Percentiles rank a stretch among this genome's conserved stretches.
Evolutionary conservation across 1,140 invertebrate species (phyloP).

Genomic region (Gonioctena quinquepunctata): DNA sequence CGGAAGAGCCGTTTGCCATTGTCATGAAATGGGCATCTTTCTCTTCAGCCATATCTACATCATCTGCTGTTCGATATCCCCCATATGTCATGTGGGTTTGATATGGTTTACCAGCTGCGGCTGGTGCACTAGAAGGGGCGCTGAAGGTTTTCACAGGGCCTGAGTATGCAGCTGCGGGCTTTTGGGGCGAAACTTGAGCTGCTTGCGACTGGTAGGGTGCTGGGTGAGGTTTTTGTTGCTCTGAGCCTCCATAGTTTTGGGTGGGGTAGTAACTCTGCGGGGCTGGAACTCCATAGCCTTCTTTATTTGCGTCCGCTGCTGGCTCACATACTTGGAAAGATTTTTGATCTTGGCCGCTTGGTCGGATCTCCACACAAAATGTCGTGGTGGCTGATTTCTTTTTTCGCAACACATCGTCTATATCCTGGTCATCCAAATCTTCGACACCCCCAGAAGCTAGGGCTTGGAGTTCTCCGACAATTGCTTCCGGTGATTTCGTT

Average conservation of each 20-base stretch:
- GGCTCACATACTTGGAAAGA: conserved; percentile 52
- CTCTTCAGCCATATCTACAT: conserved; percentile 1
- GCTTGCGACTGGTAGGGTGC: neutral
- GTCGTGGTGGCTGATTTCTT: conserved; percentile 53
- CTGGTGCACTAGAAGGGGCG: neutral
- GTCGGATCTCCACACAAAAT: conserved; percentile 53
- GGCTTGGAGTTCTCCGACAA: neutral
- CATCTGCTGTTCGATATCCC: conserved; percentile 14
- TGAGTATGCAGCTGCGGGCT: conserved; percentile 23
- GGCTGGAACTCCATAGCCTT: conserved; percentile 13
- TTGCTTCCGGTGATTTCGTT: neutral
- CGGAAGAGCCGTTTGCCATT: conserved; percentile 9
- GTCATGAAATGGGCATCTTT: neutral
- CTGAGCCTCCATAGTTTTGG: neutral
- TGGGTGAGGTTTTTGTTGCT: neutral
- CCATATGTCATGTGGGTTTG: conserved; percentile 2
- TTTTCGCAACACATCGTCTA: conserved; percentile 21
- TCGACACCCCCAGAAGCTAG: neutral
- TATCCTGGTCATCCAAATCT: neutral
- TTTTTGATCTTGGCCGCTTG: conserved; percentile 44
- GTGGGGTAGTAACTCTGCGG: neutral
- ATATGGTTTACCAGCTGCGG: neutral
- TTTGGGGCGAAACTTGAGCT: conserved; percentile 28
- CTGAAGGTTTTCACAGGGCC: conserved; percentile 12
- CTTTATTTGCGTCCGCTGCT: conserved; percentile 5